Base-by-base conservation (phyloP, 2,797 vertebrate genomes). In the Manis pentadactyla region DNA sequence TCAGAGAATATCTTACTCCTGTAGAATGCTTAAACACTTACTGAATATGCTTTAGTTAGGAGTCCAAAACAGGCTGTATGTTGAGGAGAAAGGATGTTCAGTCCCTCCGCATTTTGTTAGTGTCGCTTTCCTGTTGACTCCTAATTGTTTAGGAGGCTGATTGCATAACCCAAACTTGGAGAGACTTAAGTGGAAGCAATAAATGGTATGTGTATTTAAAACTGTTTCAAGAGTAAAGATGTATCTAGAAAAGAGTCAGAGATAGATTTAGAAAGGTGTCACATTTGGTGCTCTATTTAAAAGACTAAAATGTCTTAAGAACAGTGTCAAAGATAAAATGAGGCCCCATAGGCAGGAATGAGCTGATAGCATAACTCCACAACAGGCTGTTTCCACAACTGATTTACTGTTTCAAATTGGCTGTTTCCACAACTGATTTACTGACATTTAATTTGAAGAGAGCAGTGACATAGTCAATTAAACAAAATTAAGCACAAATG, bases 391-490 rank as follows among this genome's bases (percentile, higher is more conserved):
- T 19, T 18, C 46, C 55, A 77, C 15, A 53, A 8, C 8, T 53
- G 29, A 66, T 8, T 37, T 90, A n/a, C 31, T 88, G 73, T 13
- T 71, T 74, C 71, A 84, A 85, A 73, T 14, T 93, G 85, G 88
- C 61, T 23, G 3, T 42, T 19, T 18, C 46, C 55, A 77, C 15
- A 53, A 8, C 8, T 53, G 29, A 66, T 8, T 37, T 90, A n/a
- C 31, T 88, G 73, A 75, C 89, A 79, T 74, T 84, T 79, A 79
- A 46, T 86, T 94, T n/a, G 14, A 61, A 93, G 69, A 95, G 87
- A 95, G n/a, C 37, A 91, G n/a, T 82, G 37, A 68, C 69, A 77
- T 53, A 39, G 37, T 55, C 57, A 88, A 31, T 42, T 93, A 79
- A 95, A 49, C 49, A 87, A 96, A 96, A 73, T 71, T 66, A 93